Evolutionary conservation across 2,113 vertebrate species (phyloP), one percentile per base, ranked within the genome.

Genomic region (Alethe castanea): DNA sequence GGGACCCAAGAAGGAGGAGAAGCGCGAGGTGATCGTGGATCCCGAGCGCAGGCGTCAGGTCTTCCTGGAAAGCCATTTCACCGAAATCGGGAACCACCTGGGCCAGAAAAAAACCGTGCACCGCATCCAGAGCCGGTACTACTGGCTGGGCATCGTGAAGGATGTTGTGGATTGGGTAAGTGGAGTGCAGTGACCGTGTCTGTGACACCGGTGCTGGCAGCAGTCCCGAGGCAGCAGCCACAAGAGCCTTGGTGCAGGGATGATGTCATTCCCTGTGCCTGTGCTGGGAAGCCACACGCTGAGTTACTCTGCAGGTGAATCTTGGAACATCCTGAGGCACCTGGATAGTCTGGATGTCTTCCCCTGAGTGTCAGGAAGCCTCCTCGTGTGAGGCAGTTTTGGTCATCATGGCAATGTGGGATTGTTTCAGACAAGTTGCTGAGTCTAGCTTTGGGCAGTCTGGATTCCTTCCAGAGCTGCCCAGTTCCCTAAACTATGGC

Each of bases 131-230:
- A 98, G 98, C 97, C 98, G 98, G 50, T 99, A 98, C 97, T 99
- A 99, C 97, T 99, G 99, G 99, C 98, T 99, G 92, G 99, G 99
- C 14, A 98, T 99, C 72, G 98, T 99, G 84, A 99, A 98, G 95
- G 99, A 99, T 77, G 99, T 99, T 4, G 99, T 99, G 85, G 99
- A 99, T 80, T 99, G 99, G 99, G 99, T 99, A 95, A 91, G 90
- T 81, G 36, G 26, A 33, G 71, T 45, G 86, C 67, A 19, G 3
- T 28, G 79, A 14, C 50, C 1, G 8, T 59, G 66, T 26, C 59
- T 3, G 1, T 56, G 72, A 33, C 72, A 70, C 42, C 8, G 25
- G 23, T 77, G 79, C 87, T 90, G 87, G 87, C 88, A 62, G 87
- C 84, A 19, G 72, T 15, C 72, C 88, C 52, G 6, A n/a, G 73